Conservation (phyloP, 2,113 vertebrate species). For the Antechinus stuartii region DNA sequence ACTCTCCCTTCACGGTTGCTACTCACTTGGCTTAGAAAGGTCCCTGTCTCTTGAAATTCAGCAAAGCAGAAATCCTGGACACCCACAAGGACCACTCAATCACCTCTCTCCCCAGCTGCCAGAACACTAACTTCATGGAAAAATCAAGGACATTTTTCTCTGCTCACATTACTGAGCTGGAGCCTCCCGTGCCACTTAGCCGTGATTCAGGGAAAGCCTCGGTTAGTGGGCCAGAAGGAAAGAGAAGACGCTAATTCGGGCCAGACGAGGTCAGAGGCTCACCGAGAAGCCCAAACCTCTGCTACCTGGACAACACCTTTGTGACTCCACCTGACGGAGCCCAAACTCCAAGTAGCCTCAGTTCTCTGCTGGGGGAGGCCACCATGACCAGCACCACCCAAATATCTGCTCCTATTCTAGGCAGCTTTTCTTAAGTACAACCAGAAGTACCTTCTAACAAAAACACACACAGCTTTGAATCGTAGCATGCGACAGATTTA, state of each 20-base stretch:
- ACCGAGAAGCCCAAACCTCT: background rate
- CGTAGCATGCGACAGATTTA: slow-evolving; percentile 72
- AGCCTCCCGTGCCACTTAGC: slow-evolving; percentile 35
- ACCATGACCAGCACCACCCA: slow-evolving; percentile 64
- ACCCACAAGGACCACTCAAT: background rate
- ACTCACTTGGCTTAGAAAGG: slow-evolving; percentile 9
- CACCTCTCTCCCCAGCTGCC: slow-evolving; percentile 15
- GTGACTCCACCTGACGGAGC: slow-evolving; percentile 43
- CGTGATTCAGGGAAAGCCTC: slow-evolving; percentile 9
- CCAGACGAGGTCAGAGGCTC: slow-evolving; percentile 44
- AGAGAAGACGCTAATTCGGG: slow-evolving; percentile 50
- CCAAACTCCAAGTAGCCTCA: slow-evolving; percentile 56
- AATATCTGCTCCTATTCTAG: slow-evolving; percentile 45
- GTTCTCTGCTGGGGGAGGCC: slow-evolving; percentile 41
- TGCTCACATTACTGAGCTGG: slow-evolving; percentile 11
- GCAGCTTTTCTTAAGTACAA: slow-evolving; percentile 75
- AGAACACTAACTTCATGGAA: background rate
- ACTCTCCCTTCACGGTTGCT: slow-evolving; percentile 1
- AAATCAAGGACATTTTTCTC: slow-evolving; percentile 39
- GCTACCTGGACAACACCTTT: slow-evolving; percentile 41
- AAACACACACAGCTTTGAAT: slow-evolving; percentile 69
- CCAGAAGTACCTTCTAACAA: slow-evolving; percentile 76
- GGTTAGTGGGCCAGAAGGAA: slow-evolving; percentile 24
- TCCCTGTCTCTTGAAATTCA: background rate
- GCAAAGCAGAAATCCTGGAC: background rate